Percentiles rank a stretch among this genome's conserved stretches.
Conservation (phyloP, 1,140 invertebrate genomes). For the Temnothorax longispinosus region DNA sequence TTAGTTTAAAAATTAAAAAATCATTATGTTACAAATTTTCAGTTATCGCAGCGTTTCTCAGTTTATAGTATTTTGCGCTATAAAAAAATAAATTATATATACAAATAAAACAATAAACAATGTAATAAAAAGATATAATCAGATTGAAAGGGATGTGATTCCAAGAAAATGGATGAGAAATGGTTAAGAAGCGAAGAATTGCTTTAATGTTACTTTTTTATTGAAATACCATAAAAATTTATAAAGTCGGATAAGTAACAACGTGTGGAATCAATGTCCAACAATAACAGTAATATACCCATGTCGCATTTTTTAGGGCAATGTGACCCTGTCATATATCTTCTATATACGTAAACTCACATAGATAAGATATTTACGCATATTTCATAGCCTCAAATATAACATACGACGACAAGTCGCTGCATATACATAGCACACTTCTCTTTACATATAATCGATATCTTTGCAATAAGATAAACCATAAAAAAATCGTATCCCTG, state of each 20-base stretch:
- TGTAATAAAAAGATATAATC: not conserved
- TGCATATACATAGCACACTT: not conserved
- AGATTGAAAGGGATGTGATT: not conserved
- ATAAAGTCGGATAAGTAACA: conserved; percentile 59
- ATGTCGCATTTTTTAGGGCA: not conserved
- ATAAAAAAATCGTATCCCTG: not conserved
- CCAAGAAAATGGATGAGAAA: not conserved
- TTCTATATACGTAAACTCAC: not conserved
- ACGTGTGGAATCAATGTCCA: conserved; percentile 22
- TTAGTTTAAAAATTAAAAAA: not conserved
- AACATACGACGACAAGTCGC: not conserved
- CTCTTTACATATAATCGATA: not conserved
- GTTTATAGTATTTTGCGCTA: not conserved
- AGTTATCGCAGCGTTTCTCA: not conserved
- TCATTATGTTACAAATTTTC: not conserved
- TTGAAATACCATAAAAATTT: conserved; percentile 69
- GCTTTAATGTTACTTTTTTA: conserved; percentile 53
- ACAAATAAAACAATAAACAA: not conserved
- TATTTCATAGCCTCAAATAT: conserved; percentile 48
- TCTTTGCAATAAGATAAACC: not conserved
- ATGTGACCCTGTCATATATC: not conserved
- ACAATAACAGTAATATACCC: conserved; percentile 54
- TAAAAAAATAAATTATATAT: not conserved
- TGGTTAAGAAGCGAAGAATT: not conserved
- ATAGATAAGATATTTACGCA: conserved; percentile 17